Percentiles rank a stretch among this genome's conserved stretches.
These are phyloP conservation scores for Zootermopsis nevadensis DNA, from an alignment of 2,888 invertebrate genomes.

Conservation along the genomic window DNA sequence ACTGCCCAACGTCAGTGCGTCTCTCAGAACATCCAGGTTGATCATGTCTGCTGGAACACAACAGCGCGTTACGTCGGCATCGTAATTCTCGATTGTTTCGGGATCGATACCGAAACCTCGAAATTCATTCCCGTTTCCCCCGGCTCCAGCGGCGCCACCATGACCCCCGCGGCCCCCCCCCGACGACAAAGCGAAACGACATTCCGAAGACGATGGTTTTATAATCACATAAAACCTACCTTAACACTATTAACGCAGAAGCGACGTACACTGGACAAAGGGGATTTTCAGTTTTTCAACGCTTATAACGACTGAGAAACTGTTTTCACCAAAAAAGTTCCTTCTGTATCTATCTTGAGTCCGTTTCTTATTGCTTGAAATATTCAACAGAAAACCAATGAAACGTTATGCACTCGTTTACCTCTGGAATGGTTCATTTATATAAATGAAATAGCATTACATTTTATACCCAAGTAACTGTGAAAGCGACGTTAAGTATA, in stretches of 20 bases:
- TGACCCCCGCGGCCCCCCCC: conserved; percentile 56
- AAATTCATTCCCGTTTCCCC: conserved; percentile 45
- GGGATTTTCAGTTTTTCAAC: background rate
- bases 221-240: too few species aligned
- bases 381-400: background rate
- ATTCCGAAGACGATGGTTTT: conserved; percentile 77
- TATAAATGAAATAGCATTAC: too few species aligned
- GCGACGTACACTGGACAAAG: too few species aligned
- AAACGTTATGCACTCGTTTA: too few species aligned
- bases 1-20: conserved; percentile 86
- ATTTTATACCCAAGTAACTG: too few species aligned
- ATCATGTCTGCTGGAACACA: conserved; percentile 74
- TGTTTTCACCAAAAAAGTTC: background rate
- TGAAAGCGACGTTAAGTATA: too few species aligned
- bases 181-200: too few species aligned
- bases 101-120: conserved; percentile 53
- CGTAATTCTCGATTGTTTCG: conserved; percentile 57
- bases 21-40: conserved; percentile 76
- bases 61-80: conserved; percentile 74
- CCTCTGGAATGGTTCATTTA: too few species aligned
- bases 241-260: too few species aligned
- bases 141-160: conserved; percentile 55
- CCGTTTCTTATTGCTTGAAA: conserved; percentile 7
- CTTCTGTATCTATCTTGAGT: background rate
- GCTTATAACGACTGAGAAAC: background rate